phyloP scores from a whole-genome alignment of 2,113 vertebrate genomes.

The Xenus cinereus region DNA sequence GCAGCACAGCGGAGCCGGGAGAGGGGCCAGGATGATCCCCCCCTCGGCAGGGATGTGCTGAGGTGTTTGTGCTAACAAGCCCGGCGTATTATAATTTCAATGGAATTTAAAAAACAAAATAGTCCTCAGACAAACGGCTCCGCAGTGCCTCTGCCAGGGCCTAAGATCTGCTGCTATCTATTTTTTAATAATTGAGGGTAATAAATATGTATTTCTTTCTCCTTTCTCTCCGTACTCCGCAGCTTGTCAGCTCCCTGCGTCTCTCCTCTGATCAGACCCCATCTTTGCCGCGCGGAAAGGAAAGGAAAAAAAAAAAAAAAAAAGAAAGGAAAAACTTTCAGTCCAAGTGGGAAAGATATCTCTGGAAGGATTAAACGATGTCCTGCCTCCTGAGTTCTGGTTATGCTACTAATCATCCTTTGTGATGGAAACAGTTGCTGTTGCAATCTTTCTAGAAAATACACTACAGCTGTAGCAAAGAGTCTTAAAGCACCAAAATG shows the following conservation, averaged over 20 bases:
- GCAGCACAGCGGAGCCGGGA: not conserved
- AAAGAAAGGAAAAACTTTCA: too few relatives aligned
- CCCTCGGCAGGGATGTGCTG: constrained; percentile 31
- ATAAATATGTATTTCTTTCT: constrained; percentile 85
- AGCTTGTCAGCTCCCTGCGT: constrained; percentile 80
- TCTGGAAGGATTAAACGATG: not conserved
- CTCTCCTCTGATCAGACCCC: constrained; percentile 82
- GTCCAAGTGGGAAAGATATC: too few relatives aligned
- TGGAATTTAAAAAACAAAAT: constrained; percentile 70
- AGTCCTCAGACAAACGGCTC: constrained; percentile 65
- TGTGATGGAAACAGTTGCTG: not conserved
- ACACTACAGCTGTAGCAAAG: not conserved
- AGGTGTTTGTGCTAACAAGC: constrained; percentile 66
- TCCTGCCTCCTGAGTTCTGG: not conserved
- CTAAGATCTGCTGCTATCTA: constrained; percentile 77
- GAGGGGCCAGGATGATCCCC: not conserved
- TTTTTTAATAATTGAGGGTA: constrained; percentile 83
- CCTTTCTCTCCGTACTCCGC: constrained; percentile 64
- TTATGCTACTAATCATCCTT: not conserved
- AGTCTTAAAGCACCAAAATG: not conserved
- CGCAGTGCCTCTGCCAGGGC: constrained; percentile 72
- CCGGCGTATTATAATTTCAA: constrained; percentile 60
- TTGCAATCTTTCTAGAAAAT: constrained; percentile 9
- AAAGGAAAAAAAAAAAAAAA: not conserved
- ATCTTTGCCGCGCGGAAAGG: constrained; percentile 61